These are phyloP conservation scores for Poecilia latipinna DNA, from an alignment of 2,113 vertebrate species.

Conservation along the genomic window DNA sequence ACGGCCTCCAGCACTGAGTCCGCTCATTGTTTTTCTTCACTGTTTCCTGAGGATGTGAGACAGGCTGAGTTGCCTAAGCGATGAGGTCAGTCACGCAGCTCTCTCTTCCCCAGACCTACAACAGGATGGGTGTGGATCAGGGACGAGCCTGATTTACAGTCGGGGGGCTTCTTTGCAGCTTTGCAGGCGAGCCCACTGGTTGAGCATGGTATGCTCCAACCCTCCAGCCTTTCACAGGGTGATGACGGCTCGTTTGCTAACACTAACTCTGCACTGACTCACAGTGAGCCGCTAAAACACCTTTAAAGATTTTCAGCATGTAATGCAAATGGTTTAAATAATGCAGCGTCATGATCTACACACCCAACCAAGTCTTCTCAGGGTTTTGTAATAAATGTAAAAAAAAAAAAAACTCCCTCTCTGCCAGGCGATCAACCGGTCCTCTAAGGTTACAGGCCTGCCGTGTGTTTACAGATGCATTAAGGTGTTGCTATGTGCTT, in stretches of 20 bases:
- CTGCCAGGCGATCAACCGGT: conserved; percentile 37
- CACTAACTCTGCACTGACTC: conserved; percentile 55
- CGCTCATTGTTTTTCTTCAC: conserved; percentile 68
- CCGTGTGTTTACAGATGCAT: conserved; percentile 24
- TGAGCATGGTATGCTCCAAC: conserved; percentile 50
- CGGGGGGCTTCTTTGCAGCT: conserved; percentile 44
- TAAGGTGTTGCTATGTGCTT: conserved; percentile 21
- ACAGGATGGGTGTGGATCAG: conserved; percentile 76
- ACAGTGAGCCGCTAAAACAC: conserved; percentile 57
- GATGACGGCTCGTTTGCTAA: conserved; percentile 68
- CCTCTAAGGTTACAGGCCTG: neutral
- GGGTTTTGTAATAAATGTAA: neutral
- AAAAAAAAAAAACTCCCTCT: neutral
- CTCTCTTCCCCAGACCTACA: conserved; percentile 66
- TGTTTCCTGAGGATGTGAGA: conserved; percentile 77
- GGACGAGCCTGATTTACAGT: conserved; percentile 73
- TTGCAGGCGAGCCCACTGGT: conserved; percentile 38
- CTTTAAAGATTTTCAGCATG: conserved; percentile 59
- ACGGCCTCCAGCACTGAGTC: conserved; percentile 57
- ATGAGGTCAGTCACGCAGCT: conserved; percentile 72
- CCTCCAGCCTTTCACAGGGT: conserved; percentile 40
- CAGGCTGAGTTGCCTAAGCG: conserved; percentile 72
- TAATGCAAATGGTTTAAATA: conserved; percentile 56
- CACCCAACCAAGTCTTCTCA: conserved; percentile 13
- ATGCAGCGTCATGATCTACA: conserved; percentile 37